Evolutionary conservation across 2,113 vertebrate genomes (phyloP).

Genomic region (Anguilla japonica): DNA sequence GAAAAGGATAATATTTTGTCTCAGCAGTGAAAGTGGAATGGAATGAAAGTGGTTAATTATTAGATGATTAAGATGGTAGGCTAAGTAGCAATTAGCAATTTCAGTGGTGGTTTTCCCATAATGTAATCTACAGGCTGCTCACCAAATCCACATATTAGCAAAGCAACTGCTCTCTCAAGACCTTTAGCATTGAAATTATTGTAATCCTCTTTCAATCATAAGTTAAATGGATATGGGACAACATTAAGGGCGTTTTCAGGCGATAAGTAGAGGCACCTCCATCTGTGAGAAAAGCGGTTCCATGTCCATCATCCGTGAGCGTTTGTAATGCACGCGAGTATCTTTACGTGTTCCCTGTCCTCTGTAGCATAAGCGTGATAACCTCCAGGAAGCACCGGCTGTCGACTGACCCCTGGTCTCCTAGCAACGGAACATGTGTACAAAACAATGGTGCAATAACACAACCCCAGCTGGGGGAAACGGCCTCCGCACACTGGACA

Average conservation of each 20-base stretch:
- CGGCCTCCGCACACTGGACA: neutral
- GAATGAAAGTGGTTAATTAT: neutral
- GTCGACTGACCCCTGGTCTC: conserved; percentile 44
- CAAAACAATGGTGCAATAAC: conserved; percentile 53
- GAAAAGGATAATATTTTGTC: neutral
- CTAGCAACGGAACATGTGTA: conserved; percentile 60
- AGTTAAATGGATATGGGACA: neutral
- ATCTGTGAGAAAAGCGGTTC: neutral
- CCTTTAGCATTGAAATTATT: neutral
- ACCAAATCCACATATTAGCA: neutral
- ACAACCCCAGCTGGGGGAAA: conserved; percentile 1
- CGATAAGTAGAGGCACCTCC: neutral
- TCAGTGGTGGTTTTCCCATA: neutral
- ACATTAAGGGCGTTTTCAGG: neutral
- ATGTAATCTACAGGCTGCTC: neutral
- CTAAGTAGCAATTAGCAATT: neutral
- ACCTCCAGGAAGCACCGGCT: conserved; percentile 50
- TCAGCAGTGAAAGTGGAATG: neutral
- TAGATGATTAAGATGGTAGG: neutral
- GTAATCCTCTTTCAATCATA: neutral
- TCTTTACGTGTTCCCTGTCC: neutral
- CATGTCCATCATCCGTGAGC: neutral
- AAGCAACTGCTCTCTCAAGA: neutral
- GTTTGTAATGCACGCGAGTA: neutral
- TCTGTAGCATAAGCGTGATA: conserved; percentile 43